Evolutionary conservation across 2,797 vertebrate species (phyloP), one percentile per base, ranked within the genome.

Genomic region (Bufotes viridis): DNA sequence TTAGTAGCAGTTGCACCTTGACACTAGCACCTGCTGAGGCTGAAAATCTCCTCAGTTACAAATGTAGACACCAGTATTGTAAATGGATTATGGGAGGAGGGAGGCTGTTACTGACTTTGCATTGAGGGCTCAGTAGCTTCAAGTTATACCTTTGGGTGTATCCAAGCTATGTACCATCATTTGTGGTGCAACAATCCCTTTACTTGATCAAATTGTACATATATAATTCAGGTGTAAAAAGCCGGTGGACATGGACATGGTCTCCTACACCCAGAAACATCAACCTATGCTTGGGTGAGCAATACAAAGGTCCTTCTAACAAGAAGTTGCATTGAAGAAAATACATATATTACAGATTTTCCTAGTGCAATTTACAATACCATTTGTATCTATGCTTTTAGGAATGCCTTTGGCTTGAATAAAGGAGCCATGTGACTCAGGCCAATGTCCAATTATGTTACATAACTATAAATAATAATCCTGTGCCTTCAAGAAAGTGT

Each of bases 401-500:
- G 80, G 11, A 53, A 69, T 24, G n/a, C 14, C n/a, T 20, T 57
- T 70, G 9, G 15, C 65, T 70, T 13, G 74, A 53, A 75, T n/a
- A 55, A n/a, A 26, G 63, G 22, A n/a, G n/a, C 34, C 61, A 82
- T 29, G 14, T 53, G 58, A 72, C 61, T 14, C 29, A 60, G 58
- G 83, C 7, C 70, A n/a, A 63, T 78, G 34, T n/a, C 42, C 65
- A 26, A 85, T 26, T 70, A 20, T 29, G 8, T 86, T 86, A 24
- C 84, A 67, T 57, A 85, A 61, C 51, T n/a, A 85, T 34, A 75
- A 55, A 82, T 51, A 13, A 49, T 82, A 83, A 20, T 55, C n/a
- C 12, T 26, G 1, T 11, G 63, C 22, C 22, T 63, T 69, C 81
- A 82, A 34, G 65, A 72, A 69, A 53, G 51, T 82, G 63, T 57